Conservation (phyloP, 2,888 invertebrate genomes). For the Lamproptera curius region DNA sequence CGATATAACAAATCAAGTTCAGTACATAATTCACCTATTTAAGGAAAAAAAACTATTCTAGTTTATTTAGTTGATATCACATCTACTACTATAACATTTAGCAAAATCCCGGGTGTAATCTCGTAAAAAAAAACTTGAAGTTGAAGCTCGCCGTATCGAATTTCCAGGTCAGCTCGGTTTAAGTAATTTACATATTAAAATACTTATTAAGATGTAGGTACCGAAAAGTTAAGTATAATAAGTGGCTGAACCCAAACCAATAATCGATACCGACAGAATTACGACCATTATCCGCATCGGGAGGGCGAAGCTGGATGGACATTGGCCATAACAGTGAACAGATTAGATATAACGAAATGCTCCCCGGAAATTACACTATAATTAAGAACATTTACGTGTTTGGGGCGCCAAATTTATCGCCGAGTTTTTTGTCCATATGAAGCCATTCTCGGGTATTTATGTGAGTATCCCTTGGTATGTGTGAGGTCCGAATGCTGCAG, state of each 20-base stretch:
- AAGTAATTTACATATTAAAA: slow-evolving; percentile 34
- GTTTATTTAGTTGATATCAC: background rate
- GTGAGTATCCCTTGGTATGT: slow-evolving; percentile 57
- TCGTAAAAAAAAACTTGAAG: slow-evolving; percentile 24
- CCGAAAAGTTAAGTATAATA: slow-evolving; percentile 34
- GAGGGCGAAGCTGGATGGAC: slow-evolving; percentile 41
- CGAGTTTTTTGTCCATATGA: slow-evolving; percentile 74
- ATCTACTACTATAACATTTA: slow-evolving; percentile 14
- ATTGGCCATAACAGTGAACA: slow-evolving; percentile 56
- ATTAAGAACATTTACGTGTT: slow-evolving; percentile 76
- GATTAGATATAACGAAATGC: slow-evolving; percentile 67
- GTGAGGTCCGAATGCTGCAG: slow-evolving; percentile 70
- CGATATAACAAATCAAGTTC: too few relatives aligned
- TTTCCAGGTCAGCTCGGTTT: slow-evolving; percentile 28
- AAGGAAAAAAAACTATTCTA: too few relatives aligned
- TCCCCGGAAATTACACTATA: slow-evolving; percentile 71
- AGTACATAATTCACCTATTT: too few relatives aligned
- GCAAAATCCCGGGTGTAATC: slow-evolving; percentile 23
- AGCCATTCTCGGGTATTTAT: slow-evolving; percentile 71
- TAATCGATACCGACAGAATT: slow-evolving; percentile 52
- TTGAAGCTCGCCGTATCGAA: slow-evolving; percentile 28
- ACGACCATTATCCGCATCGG: slow-evolving; percentile 41
- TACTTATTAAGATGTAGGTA: slow-evolving; percentile 34
- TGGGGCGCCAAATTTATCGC: slow-evolving; percentile 77
- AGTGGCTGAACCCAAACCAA: slow-evolving; percentile 41